Percentiles rank a stretch among this genome's conserved stretches.
phyloP scores from a whole-genome alignment of 2,888 invertebrate genomes.

The Cantharis nigra region DNA sequence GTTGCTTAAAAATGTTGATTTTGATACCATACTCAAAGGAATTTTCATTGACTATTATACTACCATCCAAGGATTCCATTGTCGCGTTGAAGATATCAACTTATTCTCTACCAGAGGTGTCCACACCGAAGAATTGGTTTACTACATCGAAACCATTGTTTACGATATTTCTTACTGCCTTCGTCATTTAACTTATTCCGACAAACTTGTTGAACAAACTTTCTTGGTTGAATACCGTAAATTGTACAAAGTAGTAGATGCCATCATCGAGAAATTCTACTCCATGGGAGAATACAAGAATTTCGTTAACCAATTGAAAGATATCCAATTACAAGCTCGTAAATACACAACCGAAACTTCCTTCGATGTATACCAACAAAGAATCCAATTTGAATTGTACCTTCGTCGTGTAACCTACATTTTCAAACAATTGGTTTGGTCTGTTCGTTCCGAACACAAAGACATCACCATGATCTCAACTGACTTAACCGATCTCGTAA shows the following conservation, averaged over 20 bases:
- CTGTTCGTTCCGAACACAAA: constrained; percentile 2
- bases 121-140: neutral
- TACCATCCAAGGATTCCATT: constrained; percentile 4
- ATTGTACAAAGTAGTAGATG: constrained; percentile 1
- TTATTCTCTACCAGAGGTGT: neutral
- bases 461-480: neutral
- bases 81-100: constrained; percentile 1
- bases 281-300: neutral
- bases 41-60: constrained; percentile 14
- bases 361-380: neutral
- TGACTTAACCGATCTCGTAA: neutral
- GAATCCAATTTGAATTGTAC: neutral
- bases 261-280: constrained; percentile 12
- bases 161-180: constrained; percentile 1
- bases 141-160: constrained; percentile 7
- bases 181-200: neutral
- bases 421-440: constrained; percentile 8
- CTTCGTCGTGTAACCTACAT: constrained; percentile 1
- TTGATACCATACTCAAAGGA: neutral
- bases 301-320: constrained; percentile 9
- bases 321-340: constrained; percentile 4
- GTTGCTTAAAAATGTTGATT: neutral
- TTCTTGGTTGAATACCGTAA: constrained; percentile 11
- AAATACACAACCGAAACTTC: neutral
- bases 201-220: neutral